Conservation (phyloP, 2,113 vertebrate species). For the Clarias macrocephalus region DNA sequence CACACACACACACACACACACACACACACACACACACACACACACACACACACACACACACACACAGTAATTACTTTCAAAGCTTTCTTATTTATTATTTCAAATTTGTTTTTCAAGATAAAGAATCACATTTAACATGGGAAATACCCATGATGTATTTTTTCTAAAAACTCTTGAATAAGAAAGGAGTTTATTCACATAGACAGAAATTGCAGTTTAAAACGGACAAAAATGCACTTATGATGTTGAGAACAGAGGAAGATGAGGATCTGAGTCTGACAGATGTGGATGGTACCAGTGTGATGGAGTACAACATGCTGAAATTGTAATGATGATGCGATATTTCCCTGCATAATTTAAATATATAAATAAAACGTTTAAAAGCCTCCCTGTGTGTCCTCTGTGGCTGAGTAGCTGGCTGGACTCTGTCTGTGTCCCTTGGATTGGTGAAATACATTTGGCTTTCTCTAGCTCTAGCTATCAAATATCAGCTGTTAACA, state of each 20-base stretch:
- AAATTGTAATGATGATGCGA: not conserved
- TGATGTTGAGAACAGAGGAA: not conserved
- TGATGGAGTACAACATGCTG: not conserved
- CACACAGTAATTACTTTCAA: not conserved
- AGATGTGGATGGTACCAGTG: not conserved
- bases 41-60: not conserved
- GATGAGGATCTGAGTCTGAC: not conserved
- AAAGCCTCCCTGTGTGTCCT: conserved; percentile 26
- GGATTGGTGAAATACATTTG: not conserved
- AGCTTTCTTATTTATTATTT: not conserved
- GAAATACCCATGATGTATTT: not conserved
- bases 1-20: not conserved
- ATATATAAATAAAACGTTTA: not conserved
- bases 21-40: not conserved
- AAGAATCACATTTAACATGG: not conserved
- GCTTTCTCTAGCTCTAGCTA: not conserved
- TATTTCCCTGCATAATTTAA: not conserved
- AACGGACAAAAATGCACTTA: not conserved
- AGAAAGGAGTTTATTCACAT: not conserved
- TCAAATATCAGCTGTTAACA: conserved; percentile 7
- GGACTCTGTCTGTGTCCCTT: conserved; percentile 7
- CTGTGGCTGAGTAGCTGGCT: not conserved
- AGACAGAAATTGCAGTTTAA: not conserved
- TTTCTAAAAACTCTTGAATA: not conserved
- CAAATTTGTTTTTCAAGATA: not conserved